These are phyloP conservation scores for Drosophila algonquin DNA, from an alignment of 2,888 invertebrate species.

Conservation along the genomic window DNA sequence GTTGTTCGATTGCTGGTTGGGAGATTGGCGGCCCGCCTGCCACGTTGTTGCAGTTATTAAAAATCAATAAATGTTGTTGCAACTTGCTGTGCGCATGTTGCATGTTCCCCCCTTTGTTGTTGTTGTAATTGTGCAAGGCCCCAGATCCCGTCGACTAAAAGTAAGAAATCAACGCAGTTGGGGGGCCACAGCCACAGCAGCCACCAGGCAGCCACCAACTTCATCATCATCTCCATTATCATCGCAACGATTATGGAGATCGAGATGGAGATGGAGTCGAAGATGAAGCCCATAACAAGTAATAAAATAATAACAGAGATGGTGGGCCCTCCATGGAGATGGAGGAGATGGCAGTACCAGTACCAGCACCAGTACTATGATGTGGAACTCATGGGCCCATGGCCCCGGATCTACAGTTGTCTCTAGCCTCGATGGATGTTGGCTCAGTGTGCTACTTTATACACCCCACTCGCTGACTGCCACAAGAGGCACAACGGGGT, in stretches of 20 bases:
- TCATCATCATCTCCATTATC: slow-evolving; percentile 48
- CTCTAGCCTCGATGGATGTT: slow-evolving; percentile 18
- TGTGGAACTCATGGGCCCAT: slow-evolving; percentile 13
- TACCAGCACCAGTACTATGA: slow-evolving; percentile 23
- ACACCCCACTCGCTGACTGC: slow-evolving; percentile 45
- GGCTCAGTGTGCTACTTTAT: slow-evolving; percentile 69
- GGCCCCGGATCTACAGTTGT: slow-evolving; percentile 14
- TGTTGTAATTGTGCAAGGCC: slow-evolving; percentile 65
- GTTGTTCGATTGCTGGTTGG: slow-evolving; percentile 38
- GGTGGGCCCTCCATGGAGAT: slow-evolving; percentile 70
- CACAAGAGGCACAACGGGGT: slow-evolving; percentile 5
- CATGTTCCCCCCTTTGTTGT: slow-evolving; percentile 53
- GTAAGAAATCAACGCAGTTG: slow-evolving; percentile 81
- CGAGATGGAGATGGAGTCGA: slow-evolving; percentile 2
- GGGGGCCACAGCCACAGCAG: slow-evolving; percentile 58
- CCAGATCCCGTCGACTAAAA: slow-evolving; percentile 57
- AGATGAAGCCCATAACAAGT: slow-evolving; percentile 76
- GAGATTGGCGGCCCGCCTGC: slow-evolving; percentile 77
- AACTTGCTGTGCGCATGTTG: slow-evolving; percentile 79
- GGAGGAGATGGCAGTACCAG: slow-evolving; percentile 25
- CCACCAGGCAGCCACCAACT: slow-evolving; percentile 39
- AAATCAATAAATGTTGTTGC: slow-evolving; percentile 82
- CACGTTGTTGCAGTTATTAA: slow-evolving; percentile 81
- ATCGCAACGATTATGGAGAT: slow-evolving; percentile 43
- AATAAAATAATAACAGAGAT: slow-evolving; percentile 80